A percentile compares a stretch with the other conserved stretches of the same genome.
Conservation (phyloP, 2,888 invertebrate species). For the Hylaea fasciaria region DNA sequence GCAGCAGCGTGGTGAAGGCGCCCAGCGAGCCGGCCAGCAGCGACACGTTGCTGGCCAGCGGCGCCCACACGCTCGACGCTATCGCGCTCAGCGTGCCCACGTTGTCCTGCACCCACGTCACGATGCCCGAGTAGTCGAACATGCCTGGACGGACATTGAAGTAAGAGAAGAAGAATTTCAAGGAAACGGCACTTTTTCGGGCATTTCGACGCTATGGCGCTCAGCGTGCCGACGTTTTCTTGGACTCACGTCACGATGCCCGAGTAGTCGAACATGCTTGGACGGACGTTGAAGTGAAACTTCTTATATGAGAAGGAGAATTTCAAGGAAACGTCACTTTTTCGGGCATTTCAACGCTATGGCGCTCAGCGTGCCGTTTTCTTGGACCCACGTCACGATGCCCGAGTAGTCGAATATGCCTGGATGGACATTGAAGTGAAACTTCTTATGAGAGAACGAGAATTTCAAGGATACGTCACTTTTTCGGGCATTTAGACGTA, state of each 20-base stretch:
- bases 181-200: too few species aligned
- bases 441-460: too few species aligned
- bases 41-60: constrained; percentile 96
- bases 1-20: constrained; percentile 93
- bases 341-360: constrained; percentile 93
- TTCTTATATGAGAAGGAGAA: too few species aligned
- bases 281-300: not conserved
- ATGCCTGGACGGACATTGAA: constrained; percentile 74
- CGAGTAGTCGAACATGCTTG: constrained; percentile 89
- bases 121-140: constrained; percentile 89
- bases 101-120: constrained; percentile 95
- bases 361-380: constrained; percentile 95
- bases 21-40: constrained; percentile 93
- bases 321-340: too few species aligned
- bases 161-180: not conserved
- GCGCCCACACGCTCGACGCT: constrained; percentile 93
- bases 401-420: constrained; percentile 90
- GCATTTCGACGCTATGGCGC: constrained; percentile 93
- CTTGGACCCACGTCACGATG: constrained; percentile 92
- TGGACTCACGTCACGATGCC: constrained; percentile 92
- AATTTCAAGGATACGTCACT: too few species aligned
- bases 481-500: too few species aligned
- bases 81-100: constrained; percentile 95
- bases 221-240: constrained; percentile 95
- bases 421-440: constrained; percentile 43